These are phyloP conservation scores for Torymus auratus DNA, from an alignment of 2,888 invertebrate species.

Conservation along the genomic window DNA sequence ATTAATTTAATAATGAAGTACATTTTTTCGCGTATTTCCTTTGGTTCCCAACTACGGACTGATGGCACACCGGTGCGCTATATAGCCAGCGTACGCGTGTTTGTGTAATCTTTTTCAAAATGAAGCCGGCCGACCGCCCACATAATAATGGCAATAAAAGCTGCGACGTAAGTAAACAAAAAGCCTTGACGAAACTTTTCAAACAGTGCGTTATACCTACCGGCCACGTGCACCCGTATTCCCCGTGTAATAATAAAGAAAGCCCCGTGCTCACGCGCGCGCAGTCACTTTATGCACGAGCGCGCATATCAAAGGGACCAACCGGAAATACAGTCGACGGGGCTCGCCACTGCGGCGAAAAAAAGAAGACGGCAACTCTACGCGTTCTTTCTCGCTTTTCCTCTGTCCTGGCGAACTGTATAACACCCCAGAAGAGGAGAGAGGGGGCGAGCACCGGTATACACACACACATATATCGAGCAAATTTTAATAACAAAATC, in stretches of 20 bases:
- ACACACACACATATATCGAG: background rate
- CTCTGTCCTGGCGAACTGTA: background rate
- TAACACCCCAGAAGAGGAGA: constrained; percentile 3
- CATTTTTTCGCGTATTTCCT: constrained; percentile 2
- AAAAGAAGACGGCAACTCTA: background rate
- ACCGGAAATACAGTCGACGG: constrained; percentile 54
- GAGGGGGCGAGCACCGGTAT: too few relatives aligned
- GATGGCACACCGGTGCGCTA: too few relatives aligned
- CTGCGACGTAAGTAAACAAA: constrained; percentile 23
- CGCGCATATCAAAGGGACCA: constrained; percentile 34
- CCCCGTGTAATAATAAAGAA: constrained; percentile 49
- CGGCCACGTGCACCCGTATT: background rate
- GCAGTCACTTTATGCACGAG: constrained; percentile 13
- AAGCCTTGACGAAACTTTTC: constrained; percentile 30
- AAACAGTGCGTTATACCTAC: constrained; percentile 5
- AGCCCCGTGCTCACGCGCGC: background rate
- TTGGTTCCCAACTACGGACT: too few relatives aligned
- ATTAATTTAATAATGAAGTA: constrained; percentile 50
- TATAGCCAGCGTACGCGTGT: background rate
- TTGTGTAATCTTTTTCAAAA: constrained; percentile 44
- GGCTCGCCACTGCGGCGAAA: constrained; percentile 24
- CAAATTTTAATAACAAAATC: constrained; percentile 70
- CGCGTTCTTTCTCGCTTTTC: constrained; percentile 1
- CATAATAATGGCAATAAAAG: constrained; percentile 17
- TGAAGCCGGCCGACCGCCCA: background rate